A percentile compares a stretch with the other conserved stretches of the same genome.
Evolutionary conservation across 1,140 invertebrate genomes (phyloP).

Genomic region (Triops cancriformis): DNA sequence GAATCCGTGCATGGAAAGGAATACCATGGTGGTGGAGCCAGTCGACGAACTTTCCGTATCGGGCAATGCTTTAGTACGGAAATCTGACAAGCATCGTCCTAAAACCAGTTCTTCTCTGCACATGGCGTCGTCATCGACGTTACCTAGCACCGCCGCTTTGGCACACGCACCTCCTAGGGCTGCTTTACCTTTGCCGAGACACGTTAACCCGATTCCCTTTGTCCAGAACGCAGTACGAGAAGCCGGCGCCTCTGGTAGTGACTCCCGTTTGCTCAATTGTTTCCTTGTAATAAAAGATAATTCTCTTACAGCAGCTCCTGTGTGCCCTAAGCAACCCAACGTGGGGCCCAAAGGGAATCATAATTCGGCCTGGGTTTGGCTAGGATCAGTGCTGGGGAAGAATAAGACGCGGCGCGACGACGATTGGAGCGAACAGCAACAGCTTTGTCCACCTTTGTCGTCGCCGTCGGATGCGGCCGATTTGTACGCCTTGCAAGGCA

Average conservation of each 20-base stretch:
- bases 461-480: slow-evolving; percentile 16
- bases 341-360: background rate
- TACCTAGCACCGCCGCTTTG: slow-evolving; percentile 37
- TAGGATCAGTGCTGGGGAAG: background rate
- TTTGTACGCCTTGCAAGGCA: slow-evolving; percentile 7
- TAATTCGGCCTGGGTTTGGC: background rate
- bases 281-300: background rate
- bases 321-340: background rate
- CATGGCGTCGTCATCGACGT: slow-evolving; percentile 35
- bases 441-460: slow-evolving; percentile 12
- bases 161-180: slow-evolving; percentile 38
- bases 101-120: slow-evolving; percentile 39
- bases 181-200: slow-evolving; percentile 35
- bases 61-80: slow-evolving; percentile 58
- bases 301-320: background rate
- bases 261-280: background rate
- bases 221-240: slow-evolving; percentile 63
- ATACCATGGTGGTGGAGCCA: slow-evolving; percentile 52
- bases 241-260: slow-evolving; percentile 20
- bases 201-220: slow-evolving; percentile 57
- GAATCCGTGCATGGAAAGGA: slow-evolving; percentile 80
- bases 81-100: slow-evolving; percentile 50
- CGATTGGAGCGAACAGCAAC: slow-evolving; percentile 16
- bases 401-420: background rate
- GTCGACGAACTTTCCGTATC: slow-evolving; percentile 51